Evolutionary conservation across 2,113 vertebrate genomes (phyloP).

Genomic region (Poeciliopsis retropinna): DNA sequence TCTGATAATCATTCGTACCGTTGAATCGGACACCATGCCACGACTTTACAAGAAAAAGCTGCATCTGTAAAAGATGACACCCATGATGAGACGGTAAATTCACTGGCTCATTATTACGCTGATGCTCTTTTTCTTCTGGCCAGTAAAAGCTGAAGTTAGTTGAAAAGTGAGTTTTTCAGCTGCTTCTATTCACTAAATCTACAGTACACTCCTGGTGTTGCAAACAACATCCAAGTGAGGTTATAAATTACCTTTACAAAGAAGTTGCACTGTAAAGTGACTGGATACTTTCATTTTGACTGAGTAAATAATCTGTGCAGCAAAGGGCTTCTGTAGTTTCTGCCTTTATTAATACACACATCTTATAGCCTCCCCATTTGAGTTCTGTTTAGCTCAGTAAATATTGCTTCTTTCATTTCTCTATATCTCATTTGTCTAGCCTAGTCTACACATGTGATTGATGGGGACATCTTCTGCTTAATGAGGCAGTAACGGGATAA

Average conservation of each 20-base stretch:
- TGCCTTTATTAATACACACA: not conserved
- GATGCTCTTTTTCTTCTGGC: too few relatives aligned
- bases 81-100: too few relatives aligned
- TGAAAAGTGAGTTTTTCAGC: not conserved
- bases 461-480: not conserved
- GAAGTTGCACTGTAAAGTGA: not conserved
- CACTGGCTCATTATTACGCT: too few relatives aligned
- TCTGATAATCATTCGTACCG: too few relatives aligned
- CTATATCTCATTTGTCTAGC: not conserved
- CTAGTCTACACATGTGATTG: not conserved
- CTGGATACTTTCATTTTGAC: not conserved
- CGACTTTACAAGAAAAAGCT: too few relatives aligned
- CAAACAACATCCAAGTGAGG: not conserved
- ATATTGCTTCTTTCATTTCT: not conserved
- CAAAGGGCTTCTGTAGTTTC: not conserved
- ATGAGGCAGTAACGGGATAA: not conserved
- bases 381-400: not conserved
- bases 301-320: not conserved
- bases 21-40: too few relatives aligned
- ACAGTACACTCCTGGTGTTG: not conserved
- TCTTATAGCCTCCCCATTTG: fast-evolving
- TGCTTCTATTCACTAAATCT: not conserved
- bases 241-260: not conserved
- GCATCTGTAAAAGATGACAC: too few relatives aligned
- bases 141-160: not conserved